phyloP scores from a whole-genome alignment of 2,888 invertebrate species.

The Cheilosia soror region DNA sequence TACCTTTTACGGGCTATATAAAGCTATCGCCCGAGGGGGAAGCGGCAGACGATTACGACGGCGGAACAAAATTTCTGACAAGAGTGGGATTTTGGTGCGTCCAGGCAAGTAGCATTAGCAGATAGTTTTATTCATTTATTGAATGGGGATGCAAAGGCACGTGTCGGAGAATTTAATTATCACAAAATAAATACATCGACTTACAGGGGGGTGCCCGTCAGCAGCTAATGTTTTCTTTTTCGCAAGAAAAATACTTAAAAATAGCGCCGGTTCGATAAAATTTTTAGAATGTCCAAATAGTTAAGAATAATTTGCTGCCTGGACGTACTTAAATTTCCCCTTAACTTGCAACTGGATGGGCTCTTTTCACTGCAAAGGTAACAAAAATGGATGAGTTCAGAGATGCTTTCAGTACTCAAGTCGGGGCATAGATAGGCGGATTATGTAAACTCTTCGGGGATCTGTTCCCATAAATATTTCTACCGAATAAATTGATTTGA shows the following conservation, averaged over 20 bases:
- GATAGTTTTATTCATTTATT: conserved; percentile 2
- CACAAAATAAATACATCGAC: background rate
- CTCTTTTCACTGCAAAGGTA: background rate
- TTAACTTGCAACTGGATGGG: conserved; percentile 32
- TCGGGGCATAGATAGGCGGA: background rate
- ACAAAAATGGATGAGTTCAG: conserved; percentile 23
- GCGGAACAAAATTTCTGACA: conserved; percentile 40
- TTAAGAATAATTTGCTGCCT: conserved; percentile 1
- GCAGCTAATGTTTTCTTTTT: conserved; percentile 27
- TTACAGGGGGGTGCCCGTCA: background rate
- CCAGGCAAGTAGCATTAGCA: conserved; percentile 28
- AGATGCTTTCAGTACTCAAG: background rate
- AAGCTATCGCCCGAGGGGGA: conserved; percentile 50
- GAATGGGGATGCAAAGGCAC: background rate
- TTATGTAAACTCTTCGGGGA: background rate
- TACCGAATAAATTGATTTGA: no score
- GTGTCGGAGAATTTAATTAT: conserved; percentile 1
- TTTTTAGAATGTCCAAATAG: conserved; percentile 38
- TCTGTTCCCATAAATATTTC: background rate
- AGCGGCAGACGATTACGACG: conserved; percentile 48
- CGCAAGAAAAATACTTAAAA: conserved; percentile 1
- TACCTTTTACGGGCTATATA: conserved; percentile 74
- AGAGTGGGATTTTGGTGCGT: conserved; percentile 50
- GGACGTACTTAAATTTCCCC: conserved; percentile 30
- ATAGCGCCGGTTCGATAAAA: conserved; percentile 37